phyloP scores from a whole-genome alignment of 2,113 vertebrate species.

The Amazona vittata region DNA sequence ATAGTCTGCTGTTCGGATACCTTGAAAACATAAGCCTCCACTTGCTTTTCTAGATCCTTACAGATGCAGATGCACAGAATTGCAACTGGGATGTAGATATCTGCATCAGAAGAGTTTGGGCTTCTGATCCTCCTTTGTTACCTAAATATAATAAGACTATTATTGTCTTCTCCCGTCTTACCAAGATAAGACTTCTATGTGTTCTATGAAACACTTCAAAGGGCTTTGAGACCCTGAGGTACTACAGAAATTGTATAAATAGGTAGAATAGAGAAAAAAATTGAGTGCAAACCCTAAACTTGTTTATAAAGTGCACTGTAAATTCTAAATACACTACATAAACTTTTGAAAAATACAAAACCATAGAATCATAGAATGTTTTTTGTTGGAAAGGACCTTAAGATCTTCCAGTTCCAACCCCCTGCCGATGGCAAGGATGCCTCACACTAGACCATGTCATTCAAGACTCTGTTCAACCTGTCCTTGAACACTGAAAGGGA shows the following conservation, averaged over 20 bases:
- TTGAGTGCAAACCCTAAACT: neutral
- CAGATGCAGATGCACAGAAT: neutral
- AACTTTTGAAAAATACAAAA: neutral
- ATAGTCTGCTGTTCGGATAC: neutral
- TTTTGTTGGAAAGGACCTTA: neutral
- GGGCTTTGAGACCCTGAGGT: neutral
- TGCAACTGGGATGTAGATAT: neutral
- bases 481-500: neutral
- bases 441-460: neutral
- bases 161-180: neutral
- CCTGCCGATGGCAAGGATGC: neutral
- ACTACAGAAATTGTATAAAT: neutral
- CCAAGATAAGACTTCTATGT: neutral
- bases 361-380: neutral
- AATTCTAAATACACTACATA: neutral
- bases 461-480: neutral
- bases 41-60: neutral
- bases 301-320: neutral
- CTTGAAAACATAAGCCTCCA: neutral
- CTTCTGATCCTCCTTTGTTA: neutral
- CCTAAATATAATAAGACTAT: rapidly evolving
- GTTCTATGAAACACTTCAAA: neutral
- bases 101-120: neutral
- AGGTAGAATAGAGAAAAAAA: neutral
- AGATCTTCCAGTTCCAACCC: neutral